These are phyloP conservation scores for Podargus strigoides DNA, from an alignment of 2,797 vertebrate genomes.

Conservation along the genomic window DNA sequence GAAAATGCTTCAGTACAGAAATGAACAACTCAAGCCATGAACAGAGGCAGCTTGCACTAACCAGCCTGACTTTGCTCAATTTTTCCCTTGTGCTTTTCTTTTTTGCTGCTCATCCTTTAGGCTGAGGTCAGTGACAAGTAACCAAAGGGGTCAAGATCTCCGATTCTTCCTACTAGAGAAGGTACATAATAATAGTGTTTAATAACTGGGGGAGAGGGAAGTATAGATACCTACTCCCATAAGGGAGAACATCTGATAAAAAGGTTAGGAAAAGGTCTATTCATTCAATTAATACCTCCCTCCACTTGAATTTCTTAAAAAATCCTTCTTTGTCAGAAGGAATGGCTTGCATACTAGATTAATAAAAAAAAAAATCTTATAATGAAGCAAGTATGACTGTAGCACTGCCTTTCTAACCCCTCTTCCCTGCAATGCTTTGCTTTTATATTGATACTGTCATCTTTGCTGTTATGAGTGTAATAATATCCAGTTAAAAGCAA, in stretches of 20 bases:
- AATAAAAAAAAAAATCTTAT: not conserved
- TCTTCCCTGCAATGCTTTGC: not conserved
- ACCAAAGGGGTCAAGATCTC: not conserved
- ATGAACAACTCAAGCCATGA: not conserved
- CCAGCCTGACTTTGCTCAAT: not conserved
- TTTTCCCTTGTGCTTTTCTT: not conserved
- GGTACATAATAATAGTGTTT: not conserved
- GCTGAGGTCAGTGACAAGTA: not conserved
- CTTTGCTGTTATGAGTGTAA: not conserved
- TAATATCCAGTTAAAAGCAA: not conserved
- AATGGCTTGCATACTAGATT: not conserved
- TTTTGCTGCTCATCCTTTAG: not conserved
- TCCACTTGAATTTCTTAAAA: not conserved
- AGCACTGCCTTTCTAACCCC: not conserved
- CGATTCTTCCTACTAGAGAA: not conserved
- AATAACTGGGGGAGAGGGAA: not conserved
- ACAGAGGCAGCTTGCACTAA: not conserved
- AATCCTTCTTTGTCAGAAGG: not conserved
- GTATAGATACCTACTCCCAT: not conserved
- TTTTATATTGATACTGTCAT: not conserved
- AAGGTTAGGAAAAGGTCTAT: not conserved
- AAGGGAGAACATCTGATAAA: not conserved
- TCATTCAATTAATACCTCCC: not conserved
- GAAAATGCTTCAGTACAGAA: not conserved
- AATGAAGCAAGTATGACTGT: not conserved